These are phyloP conservation scores for Linnaemya vulpina DNA, from an alignment of 2,888 invertebrate species.

Conservation along the genomic window DNA sequence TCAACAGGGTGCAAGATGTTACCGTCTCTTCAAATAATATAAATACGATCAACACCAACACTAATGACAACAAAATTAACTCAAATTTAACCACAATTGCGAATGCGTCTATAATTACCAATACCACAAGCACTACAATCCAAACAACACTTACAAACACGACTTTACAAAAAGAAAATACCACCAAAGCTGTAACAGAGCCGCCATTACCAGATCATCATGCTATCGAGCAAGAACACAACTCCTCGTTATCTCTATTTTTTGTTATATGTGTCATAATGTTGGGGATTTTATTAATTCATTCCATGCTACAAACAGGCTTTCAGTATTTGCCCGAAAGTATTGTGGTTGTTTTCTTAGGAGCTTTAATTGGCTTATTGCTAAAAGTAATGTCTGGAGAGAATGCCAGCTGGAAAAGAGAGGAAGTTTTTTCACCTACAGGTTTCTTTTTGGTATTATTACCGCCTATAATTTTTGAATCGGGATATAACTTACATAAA, in stretches of 20 bases:
- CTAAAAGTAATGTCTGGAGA: slow-evolving; percentile 93
- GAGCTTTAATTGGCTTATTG: slow-evolving; percentile 95
- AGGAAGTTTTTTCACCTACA: slow-evolving; percentile 99
- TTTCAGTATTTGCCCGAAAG: slow-evolving; percentile 99
- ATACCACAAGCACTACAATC: slow-evolving; percentile 23
- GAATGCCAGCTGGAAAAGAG: slow-evolving; percentile 97
- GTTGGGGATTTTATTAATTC: slow-evolving; percentile 96
- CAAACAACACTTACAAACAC: slow-evolving; percentile 44
- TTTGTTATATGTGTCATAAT: slow-evolving; percentile 98
- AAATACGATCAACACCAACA: slow-evolving; percentile 29
- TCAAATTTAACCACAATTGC: slow-evolving; percentile 13
- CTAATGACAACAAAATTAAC: slow-evolving; percentile 26
- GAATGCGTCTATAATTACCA: slow-evolving; percentile 25
- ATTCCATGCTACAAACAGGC: slow-evolving; percentile 96
- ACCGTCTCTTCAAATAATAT: slow-evolving; percentile 4
- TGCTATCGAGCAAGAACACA: slow-evolving; percentile 97
- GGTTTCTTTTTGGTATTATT: slow-evolving; percentile 98
- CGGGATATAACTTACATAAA: slow-evolving; percentile 99
- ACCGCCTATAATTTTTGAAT: slow-evolving; percentile 99
- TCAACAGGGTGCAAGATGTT: background rate
- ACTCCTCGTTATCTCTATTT: slow-evolving; percentile 98
- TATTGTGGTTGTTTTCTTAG: slow-evolving; percentile 97
- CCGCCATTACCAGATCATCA: slow-evolving; percentile 93
- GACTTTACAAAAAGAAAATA: slow-evolving; percentile 71
- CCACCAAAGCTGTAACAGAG: slow-evolving; percentile 86